A percentile compares a stretch with the other conserved stretches of the same genome.
Conservation (phyloP, 2,797 vertebrate genomes). For the Alca torda region DNA sequence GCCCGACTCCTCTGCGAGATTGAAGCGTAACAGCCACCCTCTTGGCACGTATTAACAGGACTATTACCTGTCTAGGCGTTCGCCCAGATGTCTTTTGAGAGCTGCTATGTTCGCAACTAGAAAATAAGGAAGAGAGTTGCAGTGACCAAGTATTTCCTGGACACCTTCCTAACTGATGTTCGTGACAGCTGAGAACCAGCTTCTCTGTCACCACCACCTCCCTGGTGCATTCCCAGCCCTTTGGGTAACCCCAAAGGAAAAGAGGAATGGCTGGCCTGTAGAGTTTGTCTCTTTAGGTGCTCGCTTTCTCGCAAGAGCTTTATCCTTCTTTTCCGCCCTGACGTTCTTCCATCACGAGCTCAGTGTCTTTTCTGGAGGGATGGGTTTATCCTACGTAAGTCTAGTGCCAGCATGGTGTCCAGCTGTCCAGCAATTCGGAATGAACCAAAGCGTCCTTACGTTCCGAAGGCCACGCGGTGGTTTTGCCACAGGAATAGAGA, state of each 20-base stretch:
- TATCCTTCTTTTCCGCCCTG: not conserved
- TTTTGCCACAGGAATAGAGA: conserved; percentile 19
- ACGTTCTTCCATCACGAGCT: not conserved
- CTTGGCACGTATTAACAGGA: not conserved
- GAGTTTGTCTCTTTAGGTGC: not conserved
- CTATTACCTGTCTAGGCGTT: not conserved
- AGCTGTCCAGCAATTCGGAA: not conserved
- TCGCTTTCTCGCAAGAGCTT: not conserved
- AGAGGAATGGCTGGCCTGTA: not conserved
- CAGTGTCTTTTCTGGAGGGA: not conserved
- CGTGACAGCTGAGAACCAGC: not conserved
- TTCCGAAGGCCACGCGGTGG: not conserved
- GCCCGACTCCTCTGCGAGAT: not conserved
- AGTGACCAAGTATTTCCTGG: not conserved
- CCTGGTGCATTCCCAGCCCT: not conserved
- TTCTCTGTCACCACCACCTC: not conserved
- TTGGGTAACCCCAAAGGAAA: not conserved
- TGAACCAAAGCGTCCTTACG: not conserved
- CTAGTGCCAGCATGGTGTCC: not conserved
- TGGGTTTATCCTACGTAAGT: fast-evolving
- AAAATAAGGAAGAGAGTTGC: not conserved
- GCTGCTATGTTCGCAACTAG: not conserved
- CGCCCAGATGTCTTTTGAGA: not conserved
- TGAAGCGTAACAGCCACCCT: not conserved
- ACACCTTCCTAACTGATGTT: not conserved